These are phyloP conservation scores for Gadus chalcogrammus DNA, from an alignment of 2,113 vertebrate genomes.

Conservation along the genomic window DNA sequence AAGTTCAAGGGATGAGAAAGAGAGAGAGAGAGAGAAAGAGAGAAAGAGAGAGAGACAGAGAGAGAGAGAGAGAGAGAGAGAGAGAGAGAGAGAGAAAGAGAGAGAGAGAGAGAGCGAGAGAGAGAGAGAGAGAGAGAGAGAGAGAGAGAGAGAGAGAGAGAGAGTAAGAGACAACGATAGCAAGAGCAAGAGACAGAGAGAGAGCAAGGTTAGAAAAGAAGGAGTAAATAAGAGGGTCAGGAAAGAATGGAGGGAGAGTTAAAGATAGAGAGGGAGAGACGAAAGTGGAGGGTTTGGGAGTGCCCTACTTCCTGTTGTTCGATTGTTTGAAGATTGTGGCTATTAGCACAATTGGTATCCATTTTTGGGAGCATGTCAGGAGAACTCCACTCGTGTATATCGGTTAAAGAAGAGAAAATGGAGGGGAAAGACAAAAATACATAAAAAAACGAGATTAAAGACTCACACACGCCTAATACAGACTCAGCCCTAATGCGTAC, in stretches of 20 bases:
- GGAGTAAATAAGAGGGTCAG: too few species aligned
- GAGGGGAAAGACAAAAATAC: background rate
- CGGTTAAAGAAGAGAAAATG: background rate
- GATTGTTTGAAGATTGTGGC: too few species aligned
- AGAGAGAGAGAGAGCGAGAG: too few species aligned
- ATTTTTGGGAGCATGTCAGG: background rate
- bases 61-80: background rate
- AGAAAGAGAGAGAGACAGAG: constrained; percentile 6
- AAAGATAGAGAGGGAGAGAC: constrained; percentile 19
- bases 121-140: too few species aligned
- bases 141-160: too few species aligned
- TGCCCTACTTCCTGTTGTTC: background rate
- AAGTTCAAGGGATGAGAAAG: background rate
- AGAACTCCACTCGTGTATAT: background rate
- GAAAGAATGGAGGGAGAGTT: constrained; percentile 13
- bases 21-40: constrained; percentile 2
- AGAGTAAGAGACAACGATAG: too few species aligned
- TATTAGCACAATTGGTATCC: background rate
- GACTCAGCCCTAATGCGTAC: background rate
- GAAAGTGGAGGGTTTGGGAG: background rate
- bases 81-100: too few species aligned
- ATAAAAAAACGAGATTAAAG: background rate
- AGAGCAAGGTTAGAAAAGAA: too few species aligned
- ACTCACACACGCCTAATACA: background rate
- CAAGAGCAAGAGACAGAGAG: too few species aligned